Percentiles rank a stretch among this genome's conserved stretches.
These are phyloP conservation scores for Urechis unicinctus DNA, from an alignment of 2,888 invertebrate genomes.

Conservation along the genomic window DNA sequence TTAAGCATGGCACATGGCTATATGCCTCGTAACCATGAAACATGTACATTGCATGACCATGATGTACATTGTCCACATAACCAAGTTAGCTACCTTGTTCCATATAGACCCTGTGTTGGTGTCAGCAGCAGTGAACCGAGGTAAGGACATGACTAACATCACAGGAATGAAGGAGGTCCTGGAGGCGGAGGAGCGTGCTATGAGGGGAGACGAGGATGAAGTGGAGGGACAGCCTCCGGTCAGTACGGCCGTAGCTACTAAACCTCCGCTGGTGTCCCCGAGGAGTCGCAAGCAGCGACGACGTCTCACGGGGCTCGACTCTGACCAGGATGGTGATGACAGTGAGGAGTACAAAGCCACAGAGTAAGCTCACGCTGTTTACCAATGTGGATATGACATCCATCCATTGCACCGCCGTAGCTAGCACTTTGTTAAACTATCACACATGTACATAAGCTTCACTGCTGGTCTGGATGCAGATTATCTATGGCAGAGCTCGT, in stretches of 20 bases:
- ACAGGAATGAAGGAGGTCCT: constrained; percentile 60
- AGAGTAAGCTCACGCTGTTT: constrained; percentile 52
- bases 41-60: too few relatives aligned
- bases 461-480: too few relatives aligned
- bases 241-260: neutral
- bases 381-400: too few relatives aligned
- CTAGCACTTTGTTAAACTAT: too few relatives aligned
- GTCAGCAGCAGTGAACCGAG: constrained; percentile 52
- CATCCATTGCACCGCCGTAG: neutral
- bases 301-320: constrained; percentile 53
- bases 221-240: neutral
- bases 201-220: constrained; percentile 58
- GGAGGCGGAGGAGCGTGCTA: constrained; percentile 58
- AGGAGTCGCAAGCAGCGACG: constrained; percentile 7
- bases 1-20: neutral
- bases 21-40: neutral
- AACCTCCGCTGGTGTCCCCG: constrained; percentile 5
- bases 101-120: too few relatives aligned
- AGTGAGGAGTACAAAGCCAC: constrained; percentile 89
- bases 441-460: too few relatives aligned
- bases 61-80: too few relatives aligned
- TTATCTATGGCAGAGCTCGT: too few relatives aligned
- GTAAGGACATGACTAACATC: constrained; percentile 89
- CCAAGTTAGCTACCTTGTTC: neutral
- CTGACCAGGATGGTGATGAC: constrained; percentile 59